Evolutionary conservation across 2,113 vertebrate genomes (phyloP).

Genomic region (Coptodon bakossiorum): DNA sequence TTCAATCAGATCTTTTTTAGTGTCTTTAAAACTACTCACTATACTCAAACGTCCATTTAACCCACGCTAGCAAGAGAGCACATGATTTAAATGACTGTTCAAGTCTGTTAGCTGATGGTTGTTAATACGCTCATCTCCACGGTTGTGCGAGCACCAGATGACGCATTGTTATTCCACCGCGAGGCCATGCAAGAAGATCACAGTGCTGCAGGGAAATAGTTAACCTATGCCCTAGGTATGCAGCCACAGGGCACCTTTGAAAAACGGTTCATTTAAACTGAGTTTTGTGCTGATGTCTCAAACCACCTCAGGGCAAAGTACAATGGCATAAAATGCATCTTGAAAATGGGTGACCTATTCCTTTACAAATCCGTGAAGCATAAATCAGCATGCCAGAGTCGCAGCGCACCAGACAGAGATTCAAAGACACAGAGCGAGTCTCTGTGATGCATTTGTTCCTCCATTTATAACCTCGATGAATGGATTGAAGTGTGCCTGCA

Average conservation of each 20-base stretch:
- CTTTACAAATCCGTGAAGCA: neutral
- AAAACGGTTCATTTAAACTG: neutral
- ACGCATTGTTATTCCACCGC: conserved; percentile 20
- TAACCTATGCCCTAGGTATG: conserved; percentile 1
- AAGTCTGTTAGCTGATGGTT: neutral
- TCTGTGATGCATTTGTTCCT: neutral
- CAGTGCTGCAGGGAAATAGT: conserved; percentile 19
- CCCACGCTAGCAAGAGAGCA: neutral
- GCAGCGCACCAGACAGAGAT: neutral
- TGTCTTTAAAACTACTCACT: neutral
- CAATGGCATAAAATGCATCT: neutral
- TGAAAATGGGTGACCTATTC: neutral
- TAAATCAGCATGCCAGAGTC: neutral
- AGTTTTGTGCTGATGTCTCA: neutral
- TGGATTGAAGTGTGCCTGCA: neutral
- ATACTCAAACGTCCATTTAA: neutral
- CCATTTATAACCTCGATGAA: neutral
- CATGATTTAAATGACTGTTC: neutral
- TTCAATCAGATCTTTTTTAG: neutral
- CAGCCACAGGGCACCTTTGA: neutral
- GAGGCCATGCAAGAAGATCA: conserved; percentile 21
- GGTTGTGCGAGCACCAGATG: neutral
- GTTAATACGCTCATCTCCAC: neutral
- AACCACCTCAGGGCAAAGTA: neutral
- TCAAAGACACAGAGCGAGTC: neutral